Percentiles rank a stretch among this genome's conserved stretches.
These are phyloP conservation scores for Penaeus indicus DNA, from an alignment of 1,140 invertebrate species.

Conservation along the genomic window DNA sequence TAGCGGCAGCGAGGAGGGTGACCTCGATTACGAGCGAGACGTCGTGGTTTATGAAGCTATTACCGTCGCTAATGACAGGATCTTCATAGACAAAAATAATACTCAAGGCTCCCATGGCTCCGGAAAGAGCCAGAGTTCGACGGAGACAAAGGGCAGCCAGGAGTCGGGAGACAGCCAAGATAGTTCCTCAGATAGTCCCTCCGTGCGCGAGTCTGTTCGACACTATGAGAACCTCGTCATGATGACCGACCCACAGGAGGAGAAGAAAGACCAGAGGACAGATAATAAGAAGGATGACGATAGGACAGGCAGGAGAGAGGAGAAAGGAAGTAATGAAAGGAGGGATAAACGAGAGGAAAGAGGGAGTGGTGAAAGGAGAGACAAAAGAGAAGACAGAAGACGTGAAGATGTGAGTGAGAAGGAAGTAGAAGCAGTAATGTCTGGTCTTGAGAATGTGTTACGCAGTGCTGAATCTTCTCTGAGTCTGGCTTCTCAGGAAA, in stretches of 20 bases:
- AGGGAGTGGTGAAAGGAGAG: neutral
- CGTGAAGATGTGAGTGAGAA: slow-evolving; percentile 82
- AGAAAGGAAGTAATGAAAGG: neutral
- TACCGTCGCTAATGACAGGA: slow-evolving; percentile 76
- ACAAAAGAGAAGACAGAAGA: neutral
- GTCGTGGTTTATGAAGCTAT: slow-evolving; percentile 77
- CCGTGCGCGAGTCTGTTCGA: slow-evolving; percentile 62
- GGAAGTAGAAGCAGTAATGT: slow-evolving; percentile 89
- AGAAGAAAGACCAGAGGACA: slow-evolving; percentile 13
- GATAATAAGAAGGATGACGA: slow-evolving; percentile 5
- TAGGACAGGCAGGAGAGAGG: slow-evolving; percentile 16
- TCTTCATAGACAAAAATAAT: slow-evolving; percentile 70
- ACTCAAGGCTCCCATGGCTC: slow-evolving; percentile 70
- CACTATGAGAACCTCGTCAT: slow-evolving; percentile 65
- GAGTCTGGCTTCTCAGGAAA: slow-evolving; percentile 69
- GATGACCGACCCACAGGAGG: slow-evolving; percentile 55
- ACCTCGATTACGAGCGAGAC: slow-evolving; percentile 75
- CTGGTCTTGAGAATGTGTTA: slow-evolving; percentile 85
- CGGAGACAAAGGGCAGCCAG: slow-evolving; percentile 39
- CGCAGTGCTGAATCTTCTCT: slow-evolving; percentile 85
- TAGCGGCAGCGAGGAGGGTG: slow-evolving; percentile 69
- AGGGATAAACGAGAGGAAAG: slow-evolving; percentile 20
- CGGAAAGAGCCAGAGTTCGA: slow-evolving; percentile 49
- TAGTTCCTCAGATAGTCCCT: slow-evolving; percentile 38
- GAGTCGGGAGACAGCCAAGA: slow-evolving; percentile 37